Evolutionary conservation across 53 echinoderm and acorn worm genomes (phyloP), one percentile per base, ranked within the genome.

Genomic region (Henricia sp.): DNA sequence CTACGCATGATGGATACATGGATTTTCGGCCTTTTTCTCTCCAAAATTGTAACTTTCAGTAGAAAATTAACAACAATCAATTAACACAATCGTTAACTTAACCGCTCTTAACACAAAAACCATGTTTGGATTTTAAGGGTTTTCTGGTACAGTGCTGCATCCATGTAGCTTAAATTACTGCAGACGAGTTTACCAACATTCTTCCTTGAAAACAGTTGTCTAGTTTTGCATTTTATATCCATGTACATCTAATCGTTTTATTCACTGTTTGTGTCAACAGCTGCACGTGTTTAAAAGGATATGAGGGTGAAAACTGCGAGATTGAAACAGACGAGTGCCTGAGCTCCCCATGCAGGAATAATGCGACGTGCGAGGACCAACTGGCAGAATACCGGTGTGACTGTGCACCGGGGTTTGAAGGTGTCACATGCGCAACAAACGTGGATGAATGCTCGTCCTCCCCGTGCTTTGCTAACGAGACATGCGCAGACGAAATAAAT

Each of bases 271-370:
- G 20, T 17, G 38, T 37, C 37, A 28, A 12, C 19, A 77, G 57
- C 4, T 87, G 87, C 43, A 58, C 30, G 0, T 87, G 88, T 64
- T n/a, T n/a, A 28, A 13, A 50, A 4, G 88, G 88, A 28, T 88
- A 62, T 38, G 82, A 88, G 63, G 82, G 88, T 17, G 9, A 27
- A 1, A n/a, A 71, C 71, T 88, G 88, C 29, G 62, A 70, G 19
- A 4, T 19, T 1, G 82, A 88, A 19, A 63, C 52, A 10, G 72
- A 88, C 68, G 88, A 82, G 11, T 88, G 88, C 53, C 24, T 48
- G 28, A 88, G 88, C 54, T 62, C 32, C 20, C 88, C 88, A n/a
- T 88, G 88, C 37, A 52, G 26, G 20, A 88, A 82, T 37, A 48
- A 63, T 27, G 82, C 57, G 13, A 88, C 82, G 0, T 88, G 88